Evolutionary conservation across 1,140 invertebrate genomes (phyloP), one percentile per base, ranked within the genome.

Genomic region (Micrasema minimum): DNA sequence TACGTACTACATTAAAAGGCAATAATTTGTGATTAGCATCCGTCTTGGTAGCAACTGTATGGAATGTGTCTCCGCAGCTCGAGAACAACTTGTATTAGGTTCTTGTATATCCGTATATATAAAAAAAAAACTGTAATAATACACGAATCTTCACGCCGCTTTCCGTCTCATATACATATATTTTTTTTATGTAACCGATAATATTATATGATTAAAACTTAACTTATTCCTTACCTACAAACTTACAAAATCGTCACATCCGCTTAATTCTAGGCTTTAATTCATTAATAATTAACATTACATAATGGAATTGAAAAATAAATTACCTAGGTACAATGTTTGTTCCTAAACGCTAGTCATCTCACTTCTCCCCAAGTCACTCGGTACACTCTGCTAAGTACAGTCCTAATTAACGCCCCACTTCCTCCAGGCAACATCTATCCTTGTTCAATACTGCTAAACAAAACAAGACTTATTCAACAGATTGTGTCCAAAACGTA

Each of bases 291-390:
- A 77, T 84, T 83, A 84, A 83, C 82, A 83, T 85, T 84, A 84
- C 71, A 73, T 72, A 84, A 81, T 83, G 83, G 83, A 85, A 85
- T 84, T 84, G 80, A 82, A 84, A 83, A 85, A 85, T 85, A 85
- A 85, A 85, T 85, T 85, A 85, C 80, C 83, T 85, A 85, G 83
- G 83, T 85, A 85, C 83, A 85, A 83, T 84, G 80, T 83, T 83
- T 83, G 80, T 46, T 41, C 67, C 67, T 69, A 68, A 41, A 57
- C 43, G 35, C 51, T 66, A 65, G 16, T 26, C 50, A 31, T 20
- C 68, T 20, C 65, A 55, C 48, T 50, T 31, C 26, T 4, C 26
- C 2, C 26, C 26, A 4, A 4, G 26, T 31, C 26, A 31, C 26
- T n/a, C 26, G 7, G 2, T 31, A 4, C 23, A 26, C 53, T 37